Conservation (phyloP, 2,888 invertebrate species). For the Sclerodermus sp. region DNA sequence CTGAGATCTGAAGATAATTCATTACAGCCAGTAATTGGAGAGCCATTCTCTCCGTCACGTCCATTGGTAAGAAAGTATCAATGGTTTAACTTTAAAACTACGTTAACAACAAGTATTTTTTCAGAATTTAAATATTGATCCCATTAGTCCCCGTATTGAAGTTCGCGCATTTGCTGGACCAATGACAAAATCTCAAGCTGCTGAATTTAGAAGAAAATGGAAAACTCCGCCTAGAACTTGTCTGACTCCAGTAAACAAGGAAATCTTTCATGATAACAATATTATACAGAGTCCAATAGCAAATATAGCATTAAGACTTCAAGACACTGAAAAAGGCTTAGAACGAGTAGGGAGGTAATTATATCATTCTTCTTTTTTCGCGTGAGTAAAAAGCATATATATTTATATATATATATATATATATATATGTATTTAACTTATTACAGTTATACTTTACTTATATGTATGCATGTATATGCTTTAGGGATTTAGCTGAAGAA, state of each 20-base stretch:
- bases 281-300: conserved; percentile 8
- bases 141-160: conserved; percentile 71
- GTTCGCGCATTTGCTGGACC: conserved; percentile 90
- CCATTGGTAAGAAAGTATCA: conserved; percentile 64
- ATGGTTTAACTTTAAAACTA: not conserved
- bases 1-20: conserved; percentile 77
- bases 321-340: conserved; percentile 84
- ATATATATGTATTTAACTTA: no score
- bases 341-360: conserved; percentile 79
- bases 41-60: conserved; percentile 73
- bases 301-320: conserved; percentile 57
- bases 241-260: conserved; percentile 28
- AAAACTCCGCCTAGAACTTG: conserved; percentile 74
- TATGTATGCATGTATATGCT: conserved; percentile 19
- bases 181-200: conserved; percentile 76
- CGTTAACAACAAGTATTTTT: conserved; percentile 11
- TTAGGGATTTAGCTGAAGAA: conserved; percentile 70
- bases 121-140: conserved; percentile 68
- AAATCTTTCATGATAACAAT: conserved; percentile 12
- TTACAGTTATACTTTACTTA: no score
- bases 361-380: not conserved
- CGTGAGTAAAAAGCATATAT: no score
- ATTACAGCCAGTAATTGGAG: conserved; percentile 74
- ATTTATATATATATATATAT: not conserved
- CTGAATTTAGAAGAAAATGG: conserved; percentile 75